Evolutionary conservation across 2,888 invertebrate genomes (phyloP).

Genomic region (Mantis religiosa): DNA sequence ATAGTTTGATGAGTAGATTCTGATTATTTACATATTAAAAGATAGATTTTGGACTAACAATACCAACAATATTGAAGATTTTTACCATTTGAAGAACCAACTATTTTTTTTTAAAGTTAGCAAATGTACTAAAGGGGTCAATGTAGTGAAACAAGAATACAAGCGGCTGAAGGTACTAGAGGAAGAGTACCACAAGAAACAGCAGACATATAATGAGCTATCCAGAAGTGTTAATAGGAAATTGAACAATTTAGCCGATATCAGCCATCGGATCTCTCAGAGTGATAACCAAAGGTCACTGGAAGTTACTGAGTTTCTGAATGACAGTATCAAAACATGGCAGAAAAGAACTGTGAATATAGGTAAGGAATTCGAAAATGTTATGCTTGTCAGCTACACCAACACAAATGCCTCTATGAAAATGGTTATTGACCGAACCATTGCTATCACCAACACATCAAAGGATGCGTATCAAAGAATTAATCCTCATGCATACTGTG

Average conservation of each 20-base stretch:
- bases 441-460: background rate
- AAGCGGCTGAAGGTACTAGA: background rate
- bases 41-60: too few relatives aligned
- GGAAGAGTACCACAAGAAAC: background rate
- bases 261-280: background rate
- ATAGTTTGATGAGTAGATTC: too few relatives aligned
- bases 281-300: background rate
- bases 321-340: background rate
- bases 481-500: background rate
- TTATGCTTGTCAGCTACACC: background rate
- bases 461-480: background rate
- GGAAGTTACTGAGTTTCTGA: background rate
- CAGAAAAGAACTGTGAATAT: background rate
- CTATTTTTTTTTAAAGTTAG: too few relatives aligned
- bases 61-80: too few relatives aligned
- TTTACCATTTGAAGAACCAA: too few relatives aligned
- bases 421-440: background rate
- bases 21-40: too few relatives aligned
- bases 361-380: background rate
- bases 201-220: background rate
- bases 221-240: background rate
- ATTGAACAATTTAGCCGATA: background rate
- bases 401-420: background rate
- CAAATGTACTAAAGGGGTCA: too few relatives aligned
- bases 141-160: background rate